Evolutionary conservation across 1,140 invertebrate genomes (phyloP).

Genomic region (Saccostrea glomerata): DNA sequence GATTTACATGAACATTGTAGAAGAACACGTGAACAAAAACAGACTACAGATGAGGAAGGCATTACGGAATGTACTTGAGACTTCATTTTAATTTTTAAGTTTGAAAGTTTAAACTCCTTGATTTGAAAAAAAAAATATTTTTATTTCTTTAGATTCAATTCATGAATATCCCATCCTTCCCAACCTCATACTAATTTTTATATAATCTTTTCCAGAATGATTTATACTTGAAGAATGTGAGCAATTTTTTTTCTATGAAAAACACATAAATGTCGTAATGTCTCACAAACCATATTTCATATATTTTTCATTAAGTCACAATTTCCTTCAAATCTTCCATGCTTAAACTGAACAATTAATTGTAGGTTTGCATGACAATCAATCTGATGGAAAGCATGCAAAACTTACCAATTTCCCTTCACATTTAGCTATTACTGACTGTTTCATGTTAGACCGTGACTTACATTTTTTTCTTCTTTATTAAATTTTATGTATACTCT

Average conservation of each 20-base stretch:
- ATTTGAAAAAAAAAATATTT: background rate
- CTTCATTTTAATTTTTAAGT: background rate
- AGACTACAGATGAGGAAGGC: slow-evolving; percentile 55
- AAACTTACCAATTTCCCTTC: background rate
- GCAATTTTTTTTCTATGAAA: background rate
- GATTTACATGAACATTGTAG: slow-evolving; percentile 41
- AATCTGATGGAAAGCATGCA: background rate
- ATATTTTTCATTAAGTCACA: background rate
- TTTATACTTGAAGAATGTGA: background rate
- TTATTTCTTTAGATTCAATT: background rate
- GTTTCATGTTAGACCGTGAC: background rate
- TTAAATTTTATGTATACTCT: no score
- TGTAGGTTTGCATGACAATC: background rate
- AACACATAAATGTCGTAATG: background rate
- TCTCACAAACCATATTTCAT: background rate
- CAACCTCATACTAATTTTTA: background rate
- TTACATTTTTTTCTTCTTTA: no score
- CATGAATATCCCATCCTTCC: background rate
- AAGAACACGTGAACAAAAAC: slow-evolving; percentile 35
- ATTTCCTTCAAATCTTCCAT: background rate
- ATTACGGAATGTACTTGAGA: slow-evolving; percentile 45
- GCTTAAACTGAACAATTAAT: background rate
- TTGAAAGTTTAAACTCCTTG: background rate
- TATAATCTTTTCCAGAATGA: slow-evolving; percentile 10
- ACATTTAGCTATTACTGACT: background rate